phyloP scores from a whole-genome alignment of 2,888 invertebrate species.

The Metellina segmentata region DNA sequence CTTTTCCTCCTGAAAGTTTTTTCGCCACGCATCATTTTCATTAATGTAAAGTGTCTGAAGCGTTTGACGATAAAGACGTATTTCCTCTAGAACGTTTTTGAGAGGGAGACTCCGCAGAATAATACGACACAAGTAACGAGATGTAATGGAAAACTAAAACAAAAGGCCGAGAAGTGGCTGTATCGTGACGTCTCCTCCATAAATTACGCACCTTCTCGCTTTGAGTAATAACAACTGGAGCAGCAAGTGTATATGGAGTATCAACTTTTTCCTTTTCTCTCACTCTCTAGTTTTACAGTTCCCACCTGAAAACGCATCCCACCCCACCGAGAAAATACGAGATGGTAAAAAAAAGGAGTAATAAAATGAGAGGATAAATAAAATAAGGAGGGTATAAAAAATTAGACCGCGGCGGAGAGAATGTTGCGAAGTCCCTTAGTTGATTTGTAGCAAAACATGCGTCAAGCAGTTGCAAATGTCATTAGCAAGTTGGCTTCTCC shows the following conservation, averaged over 20 bases:
- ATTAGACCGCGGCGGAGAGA: slow-evolving; percentile 27
- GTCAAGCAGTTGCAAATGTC: slow-evolving; percentile 75
- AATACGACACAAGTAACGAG: slow-evolving; percentile 59
- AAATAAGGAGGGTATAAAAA: slow-evolving; percentile 50
- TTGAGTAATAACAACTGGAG: slow-evolving; percentile 69
- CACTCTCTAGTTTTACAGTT: slow-evolving; percentile 60
- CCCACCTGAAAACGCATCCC: slow-evolving; percentile 65
- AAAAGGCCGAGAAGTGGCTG: slow-evolving; percentile 19
- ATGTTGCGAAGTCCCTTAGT: slow-evolving; percentile 52
- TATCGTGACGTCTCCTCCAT: slow-evolving; percentile 51
- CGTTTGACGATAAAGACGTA: slow-evolving; percentile 31
- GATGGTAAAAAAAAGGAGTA: slow-evolving; percentile 61
- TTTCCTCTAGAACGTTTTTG: background rate
- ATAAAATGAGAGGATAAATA: slow-evolving; percentile 69
- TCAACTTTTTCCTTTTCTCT: slow-evolving; percentile 51
- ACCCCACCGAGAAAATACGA: slow-evolving; percentile 13
- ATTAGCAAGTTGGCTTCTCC: slow-evolving; percentile 70
- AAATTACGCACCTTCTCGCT: slow-evolving; percentile 64
- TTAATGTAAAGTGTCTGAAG: slow-evolving; percentile 62
- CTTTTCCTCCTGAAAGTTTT: background rate
- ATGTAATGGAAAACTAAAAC: slow-evolving; percentile 61
- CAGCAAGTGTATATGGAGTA: slow-evolving; percentile 54
- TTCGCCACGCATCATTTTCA: slow-evolving; percentile 34
- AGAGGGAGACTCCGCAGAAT: background rate
- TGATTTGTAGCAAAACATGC: slow-evolving; percentile 76